Percentiles rank a stretch among this genome's conserved stretches.
These are phyloP conservation scores for Gnatocerus cornutus DNA, from an alignment of 2,888 invertebrate species.

Conservation along the genomic window DNA sequence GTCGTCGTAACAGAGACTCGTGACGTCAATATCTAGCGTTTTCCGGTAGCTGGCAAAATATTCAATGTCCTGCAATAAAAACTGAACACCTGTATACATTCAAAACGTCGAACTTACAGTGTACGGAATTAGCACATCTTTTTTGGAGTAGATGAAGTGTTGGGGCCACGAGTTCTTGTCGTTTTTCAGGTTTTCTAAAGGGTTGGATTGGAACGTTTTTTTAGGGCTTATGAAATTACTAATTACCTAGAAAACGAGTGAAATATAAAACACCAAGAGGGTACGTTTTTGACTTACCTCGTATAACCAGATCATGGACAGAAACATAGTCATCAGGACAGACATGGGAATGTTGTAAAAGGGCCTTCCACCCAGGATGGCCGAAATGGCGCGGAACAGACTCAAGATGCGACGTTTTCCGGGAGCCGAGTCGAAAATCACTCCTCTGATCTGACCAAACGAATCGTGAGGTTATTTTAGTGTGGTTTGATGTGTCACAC, in stretches of 20 bases:
- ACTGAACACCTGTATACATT: not conserved
- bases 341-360: constrained; percentile 75
- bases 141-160: constrained; percentile 82
- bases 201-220: constrained; percentile 73
- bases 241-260: constrained; percentile 34
- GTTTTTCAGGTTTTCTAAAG: constrained; percentile 74
- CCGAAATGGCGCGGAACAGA: constrained; percentile 76
- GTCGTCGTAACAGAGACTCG: constrained; percentile 78
- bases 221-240: constrained; percentile 51
- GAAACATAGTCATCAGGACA: constrained; percentile 73
- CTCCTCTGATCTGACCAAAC: constrained; percentile 74
- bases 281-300: constrained; percentile 70
- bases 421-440: constrained; percentile 83
- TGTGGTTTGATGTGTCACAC: not conserved
- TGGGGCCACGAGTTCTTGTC: constrained; percentile 79
- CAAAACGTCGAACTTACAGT: constrained; percentile 68
- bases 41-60: constrained; percentile 77
- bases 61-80: constrained; percentile 76
- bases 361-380: constrained; percentile 76
- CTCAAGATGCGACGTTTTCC: constrained; percentile 76
- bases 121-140: constrained; percentile 79
- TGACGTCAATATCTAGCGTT: constrained; percentile 76
- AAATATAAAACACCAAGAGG: too few species aligned
- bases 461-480: not conserved
- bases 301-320: constrained; percentile 76